phyloP scores from a whole-genome alignment of 2,113 vertebrate species.

The Nannospalax galili region DNA sequence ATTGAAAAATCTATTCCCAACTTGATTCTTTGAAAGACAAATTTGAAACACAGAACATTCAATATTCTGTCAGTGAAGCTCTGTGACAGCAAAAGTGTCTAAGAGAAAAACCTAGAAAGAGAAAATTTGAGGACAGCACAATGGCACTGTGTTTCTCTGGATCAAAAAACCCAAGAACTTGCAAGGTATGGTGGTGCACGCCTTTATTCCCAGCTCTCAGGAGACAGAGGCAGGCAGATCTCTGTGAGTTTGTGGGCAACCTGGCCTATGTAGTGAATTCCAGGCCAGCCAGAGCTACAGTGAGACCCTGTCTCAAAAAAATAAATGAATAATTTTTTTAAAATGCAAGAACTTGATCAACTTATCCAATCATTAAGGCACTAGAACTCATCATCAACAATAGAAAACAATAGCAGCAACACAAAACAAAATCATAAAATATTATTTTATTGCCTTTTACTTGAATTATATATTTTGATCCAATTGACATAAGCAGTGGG shows the following conservation, averaged over 20 bases:
- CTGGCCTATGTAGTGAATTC: too few relatives aligned
- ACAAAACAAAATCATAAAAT: neutral
- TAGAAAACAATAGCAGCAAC: neutral
- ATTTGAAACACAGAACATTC: neutral
- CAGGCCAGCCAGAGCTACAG: too few relatives aligned
- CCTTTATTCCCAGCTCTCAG: too few relatives aligned
- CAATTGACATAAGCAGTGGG: neutral
- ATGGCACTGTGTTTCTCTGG: too few relatives aligned
- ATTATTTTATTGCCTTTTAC: neutral
- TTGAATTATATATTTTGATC: neutral
- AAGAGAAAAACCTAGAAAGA: too few relatives aligned
- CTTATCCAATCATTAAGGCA: slow-evolving; percentile 38
- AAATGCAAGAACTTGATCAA: neutral
- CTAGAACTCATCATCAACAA: neutral
- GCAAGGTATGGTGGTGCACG: neutral
- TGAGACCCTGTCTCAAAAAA: too few relatives aligned
- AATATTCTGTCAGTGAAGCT: neutral
- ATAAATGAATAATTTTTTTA: neutral
- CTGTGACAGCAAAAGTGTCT: slow-evolving; percentile 7
- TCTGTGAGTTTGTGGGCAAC: too few relatives aligned
- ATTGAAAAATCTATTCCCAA: neutral
- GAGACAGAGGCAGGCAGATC: too few relatives aligned
- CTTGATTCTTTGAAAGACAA: neutral
- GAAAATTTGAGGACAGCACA: neutral
- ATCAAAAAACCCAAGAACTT: too few relatives aligned